Evolutionary conservation across 2,113 vertebrate genomes (phyloP).

Genomic region (Pseudolaguvia tuberculata): DNA sequence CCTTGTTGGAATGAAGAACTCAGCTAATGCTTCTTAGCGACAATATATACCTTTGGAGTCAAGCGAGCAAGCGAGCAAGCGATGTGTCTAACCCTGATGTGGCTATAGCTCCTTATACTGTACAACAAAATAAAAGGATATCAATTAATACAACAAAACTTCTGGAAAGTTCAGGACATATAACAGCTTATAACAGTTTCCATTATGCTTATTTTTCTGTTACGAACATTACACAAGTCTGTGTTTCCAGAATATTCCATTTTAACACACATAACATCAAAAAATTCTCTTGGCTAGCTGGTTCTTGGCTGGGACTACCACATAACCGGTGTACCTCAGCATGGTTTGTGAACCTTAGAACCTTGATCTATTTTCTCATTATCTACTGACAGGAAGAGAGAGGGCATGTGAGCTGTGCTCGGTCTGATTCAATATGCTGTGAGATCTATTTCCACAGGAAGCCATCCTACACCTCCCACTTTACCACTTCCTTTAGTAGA

Average conservation of each 20-base stretch:
- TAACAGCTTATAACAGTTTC: not conserved
- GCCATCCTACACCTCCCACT: slow-evolving; percentile 41
- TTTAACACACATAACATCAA: not conserved
- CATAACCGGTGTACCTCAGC: not conserved
- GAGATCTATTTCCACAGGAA: slow-evolving; percentile 36
- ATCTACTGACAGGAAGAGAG: slow-evolving; percentile 14
- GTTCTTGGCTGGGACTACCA: not conserved
- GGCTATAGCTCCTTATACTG: no score
- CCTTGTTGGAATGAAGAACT: no score
- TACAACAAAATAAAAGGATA: not conserved
- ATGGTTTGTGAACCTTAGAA: not conserved
- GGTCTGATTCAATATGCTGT: slow-evolving; percentile 41
- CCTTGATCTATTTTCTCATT: not conserved
- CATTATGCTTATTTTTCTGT: not conserved
- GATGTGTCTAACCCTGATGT: no score
- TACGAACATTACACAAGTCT: not conserved
- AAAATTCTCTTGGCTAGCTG: not conserved
- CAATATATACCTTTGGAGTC: no score
- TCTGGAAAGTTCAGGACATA: not conserved
- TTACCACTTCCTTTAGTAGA: slow-evolving; percentile 39
- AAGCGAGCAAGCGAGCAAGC: no score
- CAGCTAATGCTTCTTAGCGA: no score
- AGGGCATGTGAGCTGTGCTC: not conserved
- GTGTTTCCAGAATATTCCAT: not conserved
- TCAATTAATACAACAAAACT: not conserved